phyloP scores from a whole-genome alignment of 2,113 vertebrate species.

The Smithornis capensis region DNA sequence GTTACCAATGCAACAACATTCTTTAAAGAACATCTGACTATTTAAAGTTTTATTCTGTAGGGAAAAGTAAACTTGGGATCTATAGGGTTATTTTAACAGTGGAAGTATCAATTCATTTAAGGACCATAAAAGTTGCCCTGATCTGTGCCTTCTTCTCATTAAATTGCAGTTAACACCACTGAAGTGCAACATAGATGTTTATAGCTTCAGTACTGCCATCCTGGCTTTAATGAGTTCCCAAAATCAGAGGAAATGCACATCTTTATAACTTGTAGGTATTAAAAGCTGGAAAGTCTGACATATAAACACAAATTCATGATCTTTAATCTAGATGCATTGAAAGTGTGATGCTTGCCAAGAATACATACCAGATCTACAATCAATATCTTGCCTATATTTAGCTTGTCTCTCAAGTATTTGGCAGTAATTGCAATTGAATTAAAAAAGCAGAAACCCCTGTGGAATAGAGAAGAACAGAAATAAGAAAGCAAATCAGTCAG shows the following conservation, averaged over 20 bases:
- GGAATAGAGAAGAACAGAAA: slow-evolving; percentile 84
- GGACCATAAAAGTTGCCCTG: slow-evolving; percentile 79
- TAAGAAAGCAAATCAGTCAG: slow-evolving; percentile 82
- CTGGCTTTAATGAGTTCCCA: slow-evolving; percentile 80
- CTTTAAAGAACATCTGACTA: slow-evolving; percentile 73
- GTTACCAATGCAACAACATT: slow-evolving; percentile 71
- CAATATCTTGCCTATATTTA: slow-evolving; percentile 84
- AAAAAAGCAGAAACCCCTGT: slow-evolving; percentile 84
- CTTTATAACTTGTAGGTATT: slow-evolving; percentile 73
- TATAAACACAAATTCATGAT: slow-evolving; percentile 64
- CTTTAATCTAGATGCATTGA: slow-evolving; percentile 56
- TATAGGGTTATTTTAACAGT: slow-evolving; percentile 78
- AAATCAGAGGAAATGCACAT: slow-evolving; percentile 77
- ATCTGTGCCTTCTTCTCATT: slow-evolving; percentile 83
- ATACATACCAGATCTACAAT: slow-evolving; percentile 85
- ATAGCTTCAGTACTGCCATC: slow-evolving; percentile 78
- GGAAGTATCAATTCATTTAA: slow-evolving; percentile 85
- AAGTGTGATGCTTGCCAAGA: slow-evolving; percentile 62
- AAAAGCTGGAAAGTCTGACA: slow-evolving; percentile 64
- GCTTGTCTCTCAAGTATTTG: slow-evolving; percentile 83
- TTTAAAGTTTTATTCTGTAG: slow-evolving; percentile 74
- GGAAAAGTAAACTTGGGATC: slow-evolving; percentile 78
- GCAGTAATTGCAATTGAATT: slow-evolving; percentile 85
- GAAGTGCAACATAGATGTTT: slow-evolving; percentile 82
- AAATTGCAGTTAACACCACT: slow-evolving; percentile 83